A percentile compares a stretch with the other conserved stretches of the same genome.
Evolutionary conservation across 2,113 vertebrate genomes (phyloP).

Genomic region (Apteryx mantelli): DNA sequence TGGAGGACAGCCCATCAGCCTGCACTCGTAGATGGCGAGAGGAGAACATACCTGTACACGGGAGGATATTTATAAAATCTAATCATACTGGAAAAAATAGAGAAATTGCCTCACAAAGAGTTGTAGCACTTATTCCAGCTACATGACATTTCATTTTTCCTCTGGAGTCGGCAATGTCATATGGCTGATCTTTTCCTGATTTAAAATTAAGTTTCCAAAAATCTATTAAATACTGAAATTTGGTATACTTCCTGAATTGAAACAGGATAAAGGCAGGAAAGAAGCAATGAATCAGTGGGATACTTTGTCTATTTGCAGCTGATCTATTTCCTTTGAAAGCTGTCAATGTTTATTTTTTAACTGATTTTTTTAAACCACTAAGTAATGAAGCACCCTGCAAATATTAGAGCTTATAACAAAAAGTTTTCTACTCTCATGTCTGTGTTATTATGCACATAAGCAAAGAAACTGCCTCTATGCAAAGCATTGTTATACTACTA

Average conservation of each 20-base stretch:
- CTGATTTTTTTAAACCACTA: background rate
- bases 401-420: background rate
- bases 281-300: background rate
- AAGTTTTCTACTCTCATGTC: background rate
- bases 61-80: conserved; percentile 41
- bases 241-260: background rate
- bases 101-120: background rate
- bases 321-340: background rate
- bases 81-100: conserved; percentile 2
- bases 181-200: conserved; percentile 8
- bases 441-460: background rate
- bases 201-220: conserved; percentile 22
- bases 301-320: background rate
- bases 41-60: conserved; percentile 23
- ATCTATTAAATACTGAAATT: conserved; percentile 5
- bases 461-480: background rate
- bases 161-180: background rate
- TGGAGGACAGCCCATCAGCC: background rate
- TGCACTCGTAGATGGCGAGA: background rate
- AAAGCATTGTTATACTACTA: background rate
- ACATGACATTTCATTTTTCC: conserved; percentile 45
- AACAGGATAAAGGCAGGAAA: background rate
- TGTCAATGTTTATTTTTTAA: background rate
- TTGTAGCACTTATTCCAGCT: conserved; percentile 18
- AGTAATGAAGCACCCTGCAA: background rate